phyloP scores from a whole-genome alignment of 2,113 vertebrate species.

The Etheostoma cragini region DNA sequence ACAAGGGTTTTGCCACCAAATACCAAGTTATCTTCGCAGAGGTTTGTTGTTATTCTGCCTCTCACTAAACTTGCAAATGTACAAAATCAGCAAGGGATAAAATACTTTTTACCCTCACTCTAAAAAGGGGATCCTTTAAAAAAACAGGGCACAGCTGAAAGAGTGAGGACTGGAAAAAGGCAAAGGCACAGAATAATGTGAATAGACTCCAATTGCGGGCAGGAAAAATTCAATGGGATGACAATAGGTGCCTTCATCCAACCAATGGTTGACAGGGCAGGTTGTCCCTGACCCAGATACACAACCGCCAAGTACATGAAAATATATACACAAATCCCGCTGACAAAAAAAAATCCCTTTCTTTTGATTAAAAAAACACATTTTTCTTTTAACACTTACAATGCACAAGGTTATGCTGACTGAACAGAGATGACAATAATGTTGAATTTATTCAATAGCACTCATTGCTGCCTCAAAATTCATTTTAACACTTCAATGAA shows the following conservation, averaged over 20 bases:
- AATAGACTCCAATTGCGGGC: constrained; percentile 33
- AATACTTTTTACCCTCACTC: too few relatives aligned
- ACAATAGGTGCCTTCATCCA: constrained; percentile 43
- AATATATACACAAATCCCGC: background rate
- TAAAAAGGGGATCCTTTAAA: constrained; percentile 5
- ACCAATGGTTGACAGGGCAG: constrained; percentile 37
- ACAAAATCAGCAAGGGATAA: too few relatives aligned
- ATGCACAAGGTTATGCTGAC: background rate
- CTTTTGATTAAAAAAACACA: background rate
- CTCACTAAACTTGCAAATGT: too few relatives aligned
- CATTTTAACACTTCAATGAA: constrained; percentile 38
- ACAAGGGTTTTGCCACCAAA: too few relatives aligned
- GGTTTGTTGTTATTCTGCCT: too few relatives aligned
- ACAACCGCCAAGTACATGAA: constrained; percentile 38
- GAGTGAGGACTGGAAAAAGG: background rate
- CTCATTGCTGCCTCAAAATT: background rate
- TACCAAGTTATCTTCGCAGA: too few relatives aligned
- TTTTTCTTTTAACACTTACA: background rate
- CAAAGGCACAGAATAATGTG: background rate
- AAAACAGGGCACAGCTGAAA: constrained; percentile 13
- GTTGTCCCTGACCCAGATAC: constrained; percentile 78
- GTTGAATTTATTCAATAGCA: constrained; percentile 1
- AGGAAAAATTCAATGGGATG: constrained; percentile 37
- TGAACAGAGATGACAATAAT: constrained; percentile 9
- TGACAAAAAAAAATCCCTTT: background rate